Percentiles rank a stretch among this genome's conserved stretches.
These are phyloP conservation scores for Elymnias hypermnestra DNA, from an alignment of 1,140 invertebrate species.

Conservation along the genomic window DNA sequence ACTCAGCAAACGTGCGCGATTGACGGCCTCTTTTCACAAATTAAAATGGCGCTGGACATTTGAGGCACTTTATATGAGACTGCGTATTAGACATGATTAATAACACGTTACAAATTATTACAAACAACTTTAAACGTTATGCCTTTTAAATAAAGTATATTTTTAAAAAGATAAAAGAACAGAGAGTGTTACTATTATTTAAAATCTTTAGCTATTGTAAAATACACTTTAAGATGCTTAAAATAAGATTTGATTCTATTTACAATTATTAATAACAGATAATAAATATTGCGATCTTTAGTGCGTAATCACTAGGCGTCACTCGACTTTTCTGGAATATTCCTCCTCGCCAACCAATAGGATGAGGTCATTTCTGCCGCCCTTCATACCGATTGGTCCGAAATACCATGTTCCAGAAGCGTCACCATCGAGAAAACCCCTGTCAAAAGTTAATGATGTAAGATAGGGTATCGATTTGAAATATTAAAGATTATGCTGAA, in stretches of 20 bases:
- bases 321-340: conserved; percentile 66
- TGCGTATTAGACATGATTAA: too few species aligned
- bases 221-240: too few species aligned
- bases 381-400: conserved; percentile 35
- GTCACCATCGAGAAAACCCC: background rate
- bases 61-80: conserved; percentile 42
- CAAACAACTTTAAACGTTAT: too few species aligned
- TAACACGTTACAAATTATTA: too few species aligned
- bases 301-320: conserved; percentile 47
- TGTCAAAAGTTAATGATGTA: background rate
- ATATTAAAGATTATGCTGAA: background rate
- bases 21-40: conserved; percentile 63
- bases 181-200: too few species aligned
- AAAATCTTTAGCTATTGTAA: too few species aligned
- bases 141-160: too few species aligned
- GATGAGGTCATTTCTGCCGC: conserved; percentile 13
- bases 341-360: conserved; percentile 47
- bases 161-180: too few species aligned
- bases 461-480: background rate
- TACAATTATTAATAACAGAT: too few species aligned
- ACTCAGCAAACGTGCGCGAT: conserved; percentile 71
- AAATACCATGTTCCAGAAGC: conserved; percentile 16
- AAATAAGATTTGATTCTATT: too few species aligned
- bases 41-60: conserved; percentile 47
- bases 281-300: too few species aligned